A percentile compares a stretch with the other conserved stretches of the same genome.
Conservation (phyloP, 2,888 invertebrate species). For the Tetanocera ferruginea region DNA sequence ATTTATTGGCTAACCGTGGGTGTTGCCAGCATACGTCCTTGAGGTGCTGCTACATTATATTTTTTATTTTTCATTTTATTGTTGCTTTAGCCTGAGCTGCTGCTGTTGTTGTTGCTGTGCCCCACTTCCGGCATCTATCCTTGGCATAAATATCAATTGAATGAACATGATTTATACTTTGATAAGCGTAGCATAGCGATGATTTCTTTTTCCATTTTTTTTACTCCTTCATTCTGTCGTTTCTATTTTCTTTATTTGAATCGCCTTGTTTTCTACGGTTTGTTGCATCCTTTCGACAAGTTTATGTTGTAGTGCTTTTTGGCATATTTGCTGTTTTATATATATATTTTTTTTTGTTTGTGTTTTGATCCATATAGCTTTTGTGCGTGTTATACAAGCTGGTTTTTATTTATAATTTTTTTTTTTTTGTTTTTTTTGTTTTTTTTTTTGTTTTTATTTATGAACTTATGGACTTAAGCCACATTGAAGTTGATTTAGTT, state of each 20-base stretch:
- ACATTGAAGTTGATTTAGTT: too few relatives aligned
- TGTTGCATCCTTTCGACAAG: background rate
- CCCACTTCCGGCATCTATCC: background rate
- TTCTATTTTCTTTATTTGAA: background rate
- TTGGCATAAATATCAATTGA: conserved; percentile 42
- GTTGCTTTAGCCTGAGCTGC: background rate
- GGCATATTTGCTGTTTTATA: background rate
- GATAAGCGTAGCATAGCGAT: conserved; percentile 21
- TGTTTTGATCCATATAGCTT: background rate
- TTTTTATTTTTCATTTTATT: background rate
- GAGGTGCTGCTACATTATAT: background rate
- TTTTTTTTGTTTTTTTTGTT: too few relatives aligned
- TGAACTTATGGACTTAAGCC: too few relatives aligned
- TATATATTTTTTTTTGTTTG: background rate
- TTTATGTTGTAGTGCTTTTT: background rate
- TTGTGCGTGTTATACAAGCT: background rate
- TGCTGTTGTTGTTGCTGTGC: background rate
- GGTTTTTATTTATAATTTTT: too few relatives aligned
- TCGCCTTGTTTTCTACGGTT: background rate
- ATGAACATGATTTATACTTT: conserved; percentile 42
- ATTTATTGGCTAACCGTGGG: too few relatives aligned
- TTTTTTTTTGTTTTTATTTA: too few relatives aligned
- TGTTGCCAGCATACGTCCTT: background rate
- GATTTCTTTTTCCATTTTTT: background rate
- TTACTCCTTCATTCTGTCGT: too few relatives aligned